Percentiles rank a stretch among this genome's conserved stretches.
phyloP scores from a whole-genome alignment of 2,888 invertebrate species.

The Cremastobaeus sp. region DNA sequence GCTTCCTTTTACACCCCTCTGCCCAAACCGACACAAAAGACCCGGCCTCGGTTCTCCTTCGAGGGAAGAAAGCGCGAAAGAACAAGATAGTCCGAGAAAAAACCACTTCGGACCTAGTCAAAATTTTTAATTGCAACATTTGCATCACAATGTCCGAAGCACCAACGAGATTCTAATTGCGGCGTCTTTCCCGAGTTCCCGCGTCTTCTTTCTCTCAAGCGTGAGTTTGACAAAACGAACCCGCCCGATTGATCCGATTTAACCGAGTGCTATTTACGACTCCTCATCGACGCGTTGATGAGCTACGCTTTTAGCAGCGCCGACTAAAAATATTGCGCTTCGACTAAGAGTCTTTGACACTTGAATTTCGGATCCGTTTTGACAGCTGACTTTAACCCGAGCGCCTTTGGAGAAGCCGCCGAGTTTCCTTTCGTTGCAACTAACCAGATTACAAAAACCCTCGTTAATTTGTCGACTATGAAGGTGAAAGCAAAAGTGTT shows the following conservation, averaged over 20 bases:
- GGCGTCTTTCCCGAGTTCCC: no score
- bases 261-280: background rate
- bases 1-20: slow-evolving; percentile 49
- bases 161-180: background rate
- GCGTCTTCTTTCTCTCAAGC: no score
- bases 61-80: background rate
- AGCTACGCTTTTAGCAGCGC: background rate
- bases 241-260: background rate
- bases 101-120: background rate
- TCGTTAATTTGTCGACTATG: no score
- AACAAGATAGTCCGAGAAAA: background rate
- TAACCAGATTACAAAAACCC: no score
- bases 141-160: slow-evolving; percentile 15
- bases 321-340: background rate
- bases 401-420: no score
- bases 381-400: no score
- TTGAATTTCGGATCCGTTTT: no score
- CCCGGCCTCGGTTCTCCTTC: slow-evolving; percentile 16
- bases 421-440: no score
- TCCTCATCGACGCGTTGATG: background rate
- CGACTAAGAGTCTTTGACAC: no score
- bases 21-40: slow-evolving; percentile 23
- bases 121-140: slow-evolving; percentile 37
- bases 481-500: no score
- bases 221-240: background rate